phyloP scores from a whole-genome alignment of 1,140 invertebrate genomes.

The Drosophila tsacasi region DNA sequence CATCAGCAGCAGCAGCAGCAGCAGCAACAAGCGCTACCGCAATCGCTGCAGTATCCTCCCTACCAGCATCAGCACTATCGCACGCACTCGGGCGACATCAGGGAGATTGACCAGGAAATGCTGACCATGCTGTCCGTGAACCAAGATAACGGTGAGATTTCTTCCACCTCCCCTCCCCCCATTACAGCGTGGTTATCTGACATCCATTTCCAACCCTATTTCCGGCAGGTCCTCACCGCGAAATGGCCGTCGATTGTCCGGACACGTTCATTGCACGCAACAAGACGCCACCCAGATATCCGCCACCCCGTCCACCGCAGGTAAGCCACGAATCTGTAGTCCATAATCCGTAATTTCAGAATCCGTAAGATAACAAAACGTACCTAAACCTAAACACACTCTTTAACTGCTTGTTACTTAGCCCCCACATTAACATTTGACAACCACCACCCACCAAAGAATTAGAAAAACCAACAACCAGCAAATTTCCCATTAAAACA shows the following conservation, averaged over 20 bases:
- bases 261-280: slow-evolving; percentile 96
- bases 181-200: neutral
- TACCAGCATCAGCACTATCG: slow-evolving; percentile 69
- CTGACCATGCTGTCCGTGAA: slow-evolving; percentile 89
- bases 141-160: slow-evolving; percentile 87
- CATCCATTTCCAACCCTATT: neutral
- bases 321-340: slow-evolving; percentile 48
- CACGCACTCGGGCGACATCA: slow-evolving; percentile 79
- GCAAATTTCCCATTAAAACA: neutral
- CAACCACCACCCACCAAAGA: neutral
- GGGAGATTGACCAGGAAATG: slow-evolving; percentile 88
- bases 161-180: too few species aligned
- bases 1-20: slow-evolving; percentile 61
- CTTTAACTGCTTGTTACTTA: slow-evolving; percentile 1
- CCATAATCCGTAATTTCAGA: neutral
- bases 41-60: slow-evolving; percentile 42
- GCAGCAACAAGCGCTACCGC: slow-evolving; percentile 46
- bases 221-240: slow-evolving; percentile 92
- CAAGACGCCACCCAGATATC: slow-evolving; percentile 96
- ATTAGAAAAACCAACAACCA: neutral
- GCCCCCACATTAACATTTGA: neutral
- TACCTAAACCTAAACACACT: slow-evolving; percentile 3
- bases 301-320: slow-evolving; percentile 89
- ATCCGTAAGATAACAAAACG: neutral
- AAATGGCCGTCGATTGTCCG: slow-evolving; percentile 99